Conservation (phyloP, 2,113 vertebrate species). For the Meles meles region DNA sequence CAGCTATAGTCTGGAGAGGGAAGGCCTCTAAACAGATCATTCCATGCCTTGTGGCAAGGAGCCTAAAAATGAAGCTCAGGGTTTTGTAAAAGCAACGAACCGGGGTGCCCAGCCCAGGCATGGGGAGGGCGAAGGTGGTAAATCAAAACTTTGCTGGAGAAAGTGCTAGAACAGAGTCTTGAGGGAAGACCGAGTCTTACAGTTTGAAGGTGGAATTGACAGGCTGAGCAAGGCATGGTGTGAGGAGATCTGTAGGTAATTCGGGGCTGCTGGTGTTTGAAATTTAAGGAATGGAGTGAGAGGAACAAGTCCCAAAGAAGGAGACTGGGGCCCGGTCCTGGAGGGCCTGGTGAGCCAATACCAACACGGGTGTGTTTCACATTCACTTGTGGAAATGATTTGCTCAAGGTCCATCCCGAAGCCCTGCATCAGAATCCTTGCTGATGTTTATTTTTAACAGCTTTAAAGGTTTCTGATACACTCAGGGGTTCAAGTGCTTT, state of each 20-base stretch:
- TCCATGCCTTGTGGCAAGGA: background rate
- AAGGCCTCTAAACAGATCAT: background rate
- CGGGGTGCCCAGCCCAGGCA: background rate
- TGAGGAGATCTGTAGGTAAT: background rate
- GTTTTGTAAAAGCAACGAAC: background rate
- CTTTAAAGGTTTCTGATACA: background rate
- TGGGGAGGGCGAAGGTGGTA: background rate
- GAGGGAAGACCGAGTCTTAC: background rate
- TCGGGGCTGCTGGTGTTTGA: background rate
- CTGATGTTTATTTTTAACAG: slow-evolving; percentile 28
- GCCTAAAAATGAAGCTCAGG: background rate
- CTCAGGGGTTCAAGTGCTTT: background rate
- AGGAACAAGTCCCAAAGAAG: background rate
- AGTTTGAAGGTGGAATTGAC: background rate
- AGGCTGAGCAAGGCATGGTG: background rate
- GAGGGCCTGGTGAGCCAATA: background rate
- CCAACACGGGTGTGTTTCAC: background rate
- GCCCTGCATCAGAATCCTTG: background rate
- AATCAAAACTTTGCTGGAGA: background rate
- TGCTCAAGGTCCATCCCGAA: background rate
- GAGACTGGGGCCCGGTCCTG: background rate
- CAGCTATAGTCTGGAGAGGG: background rate
- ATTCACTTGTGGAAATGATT: background rate
- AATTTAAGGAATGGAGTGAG: background rate
- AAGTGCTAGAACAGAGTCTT: background rate